Evolutionary conservation across 2,797 vertebrate species (phyloP), one percentile per base, ranked within the genome.

Genomic region (Poecilia wingei): DNA sequence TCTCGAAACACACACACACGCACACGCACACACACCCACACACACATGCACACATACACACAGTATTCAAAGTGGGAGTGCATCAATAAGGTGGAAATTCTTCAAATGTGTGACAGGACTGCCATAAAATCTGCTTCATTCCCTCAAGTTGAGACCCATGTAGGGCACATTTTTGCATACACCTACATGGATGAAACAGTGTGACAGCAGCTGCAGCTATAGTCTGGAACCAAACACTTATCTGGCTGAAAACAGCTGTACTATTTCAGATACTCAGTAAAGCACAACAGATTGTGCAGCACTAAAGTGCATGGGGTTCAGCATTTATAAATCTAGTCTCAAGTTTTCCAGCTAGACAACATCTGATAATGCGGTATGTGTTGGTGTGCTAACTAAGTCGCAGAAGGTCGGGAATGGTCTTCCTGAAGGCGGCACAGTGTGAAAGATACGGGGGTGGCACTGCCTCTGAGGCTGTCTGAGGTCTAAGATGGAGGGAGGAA

Each of bases 371-470:
- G 73, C 70, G 25, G 66, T 68, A 28, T 85, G 75, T 77, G 47
- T 77, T 47, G 68, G 79, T 87, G 86, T 72, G 81, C 84, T 84
- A 51, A 77, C 80, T 83, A 83, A 90, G 87, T 90, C 83, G 80
- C 86, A 92, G 28, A 59, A 31, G 57, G 57, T 28, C 83, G 89
- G 85, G 80, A 73, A 84, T 93, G 85, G 79, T 75, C 84, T 86
- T 89, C 87, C 93, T 79, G 79, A 92, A 88, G 90, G 81, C 77
- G 36, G 81, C 88, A 90, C 77, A 33, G 83, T 90, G 89, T 83
- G 85, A 87, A 90, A 88, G 88, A 92, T 91, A 90, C 75, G 88
- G 89, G 86, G 91, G 91, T 89, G 90, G 89, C 83, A 90, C 82
- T 84, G 87, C 89, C 87, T 85, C 47, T 86, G 85, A 91, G 85